Evolutionary conservation across 2,888 invertebrate species (phyloP), one percentile per base, ranked within the genome.

Genomic region (Helleia helle): DNA sequence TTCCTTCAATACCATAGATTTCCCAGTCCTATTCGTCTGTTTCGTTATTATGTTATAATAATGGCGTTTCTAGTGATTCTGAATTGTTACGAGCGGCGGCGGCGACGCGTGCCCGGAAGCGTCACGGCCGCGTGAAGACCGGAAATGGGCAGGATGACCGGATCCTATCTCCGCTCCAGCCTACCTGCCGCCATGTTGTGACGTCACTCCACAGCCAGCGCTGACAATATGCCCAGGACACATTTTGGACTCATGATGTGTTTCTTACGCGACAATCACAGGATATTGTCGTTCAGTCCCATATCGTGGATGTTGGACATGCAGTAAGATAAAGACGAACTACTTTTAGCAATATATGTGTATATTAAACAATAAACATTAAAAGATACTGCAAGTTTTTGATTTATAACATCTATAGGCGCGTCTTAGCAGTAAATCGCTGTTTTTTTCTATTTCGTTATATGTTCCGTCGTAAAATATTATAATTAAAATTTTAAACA

Each of bases 141-240:
- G 84, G 84, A 83, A 83, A 84, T 84, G 84, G 83, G 68, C 83
- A 84, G 83, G 83, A 83, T 84, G 84, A 83, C 84, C 84, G 84
- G 81, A 84, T 83, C 80, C 83, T 83, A 84, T 84, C 84, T 83
- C 79, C 77, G 75, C 75, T 75, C 66, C 71, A 72, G 72, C 70
- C 76, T 76, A 74, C 80, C 80, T 74, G 73, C 59, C 54, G 59
- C 59, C 80, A 75, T 79, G 77, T 77, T 77, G 74, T 79, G 74
- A 81, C 75, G 77, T 81, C 79, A 77, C 69, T 51, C 47, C n/a
- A n/a, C n/a, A n/a, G n/a, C n/a, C n/a, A n/a, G 50, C 44, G 48
- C 31, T 53, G 49, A 50, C 53, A 52, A 43, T 42, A 45, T 48
- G 47, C 46, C 43, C 49, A 50, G 49, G 49, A 51, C 49, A 47